phyloP scores from a whole-genome alignment of 2,113 vertebrate genomes.

The Microtus richardsoni region DNA sequence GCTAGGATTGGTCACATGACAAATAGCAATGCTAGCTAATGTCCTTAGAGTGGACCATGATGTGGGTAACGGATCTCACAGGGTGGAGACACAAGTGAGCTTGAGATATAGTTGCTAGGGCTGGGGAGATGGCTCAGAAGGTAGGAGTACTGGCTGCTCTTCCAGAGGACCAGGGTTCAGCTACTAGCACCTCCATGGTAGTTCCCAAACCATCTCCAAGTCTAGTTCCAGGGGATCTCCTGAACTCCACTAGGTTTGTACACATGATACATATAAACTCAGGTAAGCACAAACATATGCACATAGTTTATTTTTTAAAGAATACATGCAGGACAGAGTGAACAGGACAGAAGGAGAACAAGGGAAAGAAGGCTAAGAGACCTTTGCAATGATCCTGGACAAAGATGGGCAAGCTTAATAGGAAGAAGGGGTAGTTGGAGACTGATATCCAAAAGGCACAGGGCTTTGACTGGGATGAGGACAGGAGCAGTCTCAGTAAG shows the following conservation, averaged over 20 bases:
- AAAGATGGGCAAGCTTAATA: neutral
- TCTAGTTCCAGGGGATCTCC: neutral
- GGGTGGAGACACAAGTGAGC: neutral
- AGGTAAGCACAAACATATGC: neutral
- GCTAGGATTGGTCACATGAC: neutral
- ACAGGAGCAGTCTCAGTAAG: neutral
- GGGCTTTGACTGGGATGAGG: too few relatives aligned
- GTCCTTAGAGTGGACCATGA: neutral
- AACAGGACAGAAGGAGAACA: neutral
- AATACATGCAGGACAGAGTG: rapidly evolving
- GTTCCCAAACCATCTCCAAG: neutral
- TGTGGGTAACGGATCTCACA: rapidly evolving
- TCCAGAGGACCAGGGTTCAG: neutral
- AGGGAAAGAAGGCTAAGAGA: too few relatives aligned
- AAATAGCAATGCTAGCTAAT: too few relatives aligned
- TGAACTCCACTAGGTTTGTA: neutral
- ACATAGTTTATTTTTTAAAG: neutral
- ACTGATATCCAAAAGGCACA: neutral
- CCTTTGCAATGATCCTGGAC: neutral
- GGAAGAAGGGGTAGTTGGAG: neutral
- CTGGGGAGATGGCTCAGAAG: neutral
- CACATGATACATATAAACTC: neutral
- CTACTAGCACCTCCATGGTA: neutral
- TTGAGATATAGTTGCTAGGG: neutral
- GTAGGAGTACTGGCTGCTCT: neutral